phyloP scores from a whole-genome alignment of 2,113 vertebrate genomes.

The Microcebus lehilahytsara region DNA sequence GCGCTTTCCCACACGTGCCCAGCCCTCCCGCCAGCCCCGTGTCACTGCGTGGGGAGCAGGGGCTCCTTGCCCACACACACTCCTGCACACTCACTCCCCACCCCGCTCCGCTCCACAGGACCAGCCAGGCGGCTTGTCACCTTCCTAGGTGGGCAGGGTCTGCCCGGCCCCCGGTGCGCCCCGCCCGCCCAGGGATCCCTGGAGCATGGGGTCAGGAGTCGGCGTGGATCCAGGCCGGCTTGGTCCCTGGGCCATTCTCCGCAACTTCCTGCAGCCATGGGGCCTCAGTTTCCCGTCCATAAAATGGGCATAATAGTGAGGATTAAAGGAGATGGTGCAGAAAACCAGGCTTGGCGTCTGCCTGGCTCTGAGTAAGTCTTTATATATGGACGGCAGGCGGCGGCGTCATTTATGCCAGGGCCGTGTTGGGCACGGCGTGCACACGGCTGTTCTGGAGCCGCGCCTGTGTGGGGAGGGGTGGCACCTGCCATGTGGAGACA shows the following conservation, averaged over 20 bases:
- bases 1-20: rapidly evolving
- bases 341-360: not conserved
- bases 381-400: not conserved
- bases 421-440: not conserved
- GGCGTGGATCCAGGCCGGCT: not conserved
- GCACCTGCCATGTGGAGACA: not conserved
- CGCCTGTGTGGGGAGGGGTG: not conserved
- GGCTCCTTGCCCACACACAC: not conserved
- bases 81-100: not conserved
- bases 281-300: not conserved
- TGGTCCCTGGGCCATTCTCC: not conserved
- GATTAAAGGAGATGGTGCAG: not conserved
- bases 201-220: not conserved
- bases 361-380: not conserved
- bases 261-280: not conserved
- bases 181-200: not conserved
- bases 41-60: not conserved
- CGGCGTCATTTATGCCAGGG: not conserved
- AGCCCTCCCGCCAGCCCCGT: not conserved
- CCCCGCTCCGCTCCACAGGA: not conserved
- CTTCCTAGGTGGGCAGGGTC: not conserved
- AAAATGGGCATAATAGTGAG: not conserved
- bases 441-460: not conserved
- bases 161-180: not conserved
- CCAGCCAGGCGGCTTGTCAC: not conserved